Base-by-base conservation (phyloP, 2,113 vertebrate species). In the Nerophis ophidion region DNA sequence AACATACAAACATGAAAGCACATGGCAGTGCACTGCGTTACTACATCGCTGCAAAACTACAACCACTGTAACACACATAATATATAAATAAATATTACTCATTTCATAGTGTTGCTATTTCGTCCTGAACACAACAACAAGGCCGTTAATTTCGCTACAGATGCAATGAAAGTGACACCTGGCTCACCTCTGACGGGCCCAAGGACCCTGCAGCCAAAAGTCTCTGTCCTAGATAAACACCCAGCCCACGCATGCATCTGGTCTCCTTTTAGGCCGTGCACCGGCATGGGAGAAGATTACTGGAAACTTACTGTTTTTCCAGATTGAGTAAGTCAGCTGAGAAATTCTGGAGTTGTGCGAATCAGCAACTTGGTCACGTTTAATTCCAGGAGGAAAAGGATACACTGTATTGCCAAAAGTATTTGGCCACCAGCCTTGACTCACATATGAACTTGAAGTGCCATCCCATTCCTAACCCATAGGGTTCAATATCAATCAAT, bases 151-250 rank as follows among this genome's bases (percentile, higher is more conserved):
- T 52, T n/a, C 59, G 7, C 55, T 51, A 57, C 60, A 67, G 57
- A 73, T 68, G 64, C 40, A 44, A 44, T 42, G 36, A 58, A 45
- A 45, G 38, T 61, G 69, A 73, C 68, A 77, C 71, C 70, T 67
- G 63, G 64, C 71, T 81, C 57, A 52, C 66, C 69, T 79, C 67
- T 14, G 42, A 49, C 63, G 8, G 0, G 61, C 55, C 53, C 36
- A 54, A 46, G 58, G 58, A 48, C 61, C 46, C 12, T 55, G 60
- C 19, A 75, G 66, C 44, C 70, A 55, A 61, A 48, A 13, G 50
- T 57, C 60, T 42, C 34, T 7, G 52, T 68, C 76, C 76, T 72
- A 83, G 51, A 80, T 72, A 77, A 83, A 83, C 68, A 81, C 5
- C 44, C 40, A 38, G 58, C 54, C 71, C 40, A 15, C 13, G n/a